These are phyloP conservation scores for Lagenorhynchus albirostris DNA, from an alignment of 2,113 vertebrate genomes.

Conservation along the genomic window DNA sequence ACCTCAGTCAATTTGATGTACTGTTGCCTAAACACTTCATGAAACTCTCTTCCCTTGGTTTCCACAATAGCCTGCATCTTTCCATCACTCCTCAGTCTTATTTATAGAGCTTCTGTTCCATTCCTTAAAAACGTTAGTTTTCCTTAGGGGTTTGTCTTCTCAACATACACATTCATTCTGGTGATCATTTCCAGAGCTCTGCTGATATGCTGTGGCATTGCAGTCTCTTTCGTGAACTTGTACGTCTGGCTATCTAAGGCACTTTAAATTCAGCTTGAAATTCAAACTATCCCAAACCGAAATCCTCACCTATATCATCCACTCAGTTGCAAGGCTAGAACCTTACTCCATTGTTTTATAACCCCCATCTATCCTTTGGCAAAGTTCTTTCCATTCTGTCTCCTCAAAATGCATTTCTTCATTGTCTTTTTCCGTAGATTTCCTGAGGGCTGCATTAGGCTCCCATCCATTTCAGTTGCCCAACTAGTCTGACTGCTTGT, in stretches of 20 bases:
- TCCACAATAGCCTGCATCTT: not conserved
- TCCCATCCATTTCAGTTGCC: not conserved
- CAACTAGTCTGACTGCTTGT: not conserved
- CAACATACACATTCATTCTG: not conserved
- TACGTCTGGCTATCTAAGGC: not conserved
- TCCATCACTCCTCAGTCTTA: not conserved
- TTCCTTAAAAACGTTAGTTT: not conserved
- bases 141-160: not conserved
- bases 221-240: not conserved
- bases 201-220: fast-evolving
- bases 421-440: not conserved
- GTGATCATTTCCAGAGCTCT: not conserved
- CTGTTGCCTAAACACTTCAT: not conserved
- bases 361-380: not conserved
- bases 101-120: not conserved
- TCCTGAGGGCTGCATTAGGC: not conserved
- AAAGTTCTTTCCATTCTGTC: not conserved
- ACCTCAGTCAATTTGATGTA: not conserved
- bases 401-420: not conserved
- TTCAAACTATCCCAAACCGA: not conserved
- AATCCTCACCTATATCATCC: not conserved
- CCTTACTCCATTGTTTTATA: not conserved
- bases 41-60: not conserved
- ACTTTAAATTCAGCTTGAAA: not conserved
- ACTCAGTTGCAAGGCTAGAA: not conserved